Base-by-base conservation (phyloP, 1,140 invertebrate genomes). In the Papilio polytes region DNA sequence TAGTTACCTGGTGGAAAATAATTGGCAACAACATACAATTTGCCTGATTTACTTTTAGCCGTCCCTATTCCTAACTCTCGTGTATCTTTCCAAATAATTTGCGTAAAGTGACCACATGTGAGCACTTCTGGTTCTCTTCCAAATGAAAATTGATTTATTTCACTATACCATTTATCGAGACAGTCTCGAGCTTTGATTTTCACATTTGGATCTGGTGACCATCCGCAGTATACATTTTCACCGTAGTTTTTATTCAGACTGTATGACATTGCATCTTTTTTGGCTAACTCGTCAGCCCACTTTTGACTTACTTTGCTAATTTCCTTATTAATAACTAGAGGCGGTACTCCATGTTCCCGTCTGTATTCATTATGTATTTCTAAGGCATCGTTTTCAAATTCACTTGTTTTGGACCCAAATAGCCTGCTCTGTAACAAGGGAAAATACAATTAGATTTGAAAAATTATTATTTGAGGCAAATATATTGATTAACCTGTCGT, bases 1-100 rank as follows among this genome's bases (percentile, higher is more conserved):
- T 97, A 96, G 87, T 98, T 98, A 46, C 98, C 98, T n/a, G 97
- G 96, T n/a, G 98, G 98, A 92, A 96, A 96, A 83, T 98, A 98
- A 92, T 98, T 98, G 1, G 97, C 97, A 1, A 98, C 98, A 1
- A 98, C 96, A 66, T 96, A 92, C 92, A 96, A 83, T 94, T 96
- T 90, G 9, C 94, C 94, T 12, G 91, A 89, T 86, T 95, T 94
- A 80, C 95, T 97, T 86, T 96, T 97, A 13, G 97, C 97, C 84
- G 96, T 96, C 3, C 97, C 98, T 9, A 98, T 96, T 1, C 98
- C 98, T 82, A 98, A 92, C 88, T 98, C 96, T 81, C 92, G 96
- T 1, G 96, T 97, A 9, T 92, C 95, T 87, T 97, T 97, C 98
- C 98, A 98, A 3, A 98, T 94, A 2, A 97, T 96, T 95, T 97